Evolutionary conservation across 2,113 vertebrate species (phyloP).

Genomic region (Sebastes fasciatus): DNA sequence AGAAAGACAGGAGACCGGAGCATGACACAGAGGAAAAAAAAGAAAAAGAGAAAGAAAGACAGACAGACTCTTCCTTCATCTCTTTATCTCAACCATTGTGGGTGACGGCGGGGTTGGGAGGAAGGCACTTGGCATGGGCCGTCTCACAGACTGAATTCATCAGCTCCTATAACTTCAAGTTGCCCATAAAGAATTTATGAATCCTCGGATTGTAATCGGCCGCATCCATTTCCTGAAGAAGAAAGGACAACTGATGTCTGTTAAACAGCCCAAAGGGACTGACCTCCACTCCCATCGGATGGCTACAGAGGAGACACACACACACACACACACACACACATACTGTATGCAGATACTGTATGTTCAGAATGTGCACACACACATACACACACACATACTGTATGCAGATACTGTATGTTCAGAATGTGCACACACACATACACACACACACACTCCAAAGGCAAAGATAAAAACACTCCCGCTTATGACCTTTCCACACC

Average conservation of each 20-base stretch:
- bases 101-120: slow-evolving; percentile 39
- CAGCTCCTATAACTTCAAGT: slow-evolving; percentile 84
- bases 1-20: slow-evolving; percentile 16
- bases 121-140: slow-evolving; percentile 73
- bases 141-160: slow-evolving; percentile 85
- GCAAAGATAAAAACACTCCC: slow-evolving; percentile 1
- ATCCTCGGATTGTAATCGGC: slow-evolving; percentile 91
- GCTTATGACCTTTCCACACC: not conserved
- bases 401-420: too few species aligned
- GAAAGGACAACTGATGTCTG: slow-evolving; percentile 90
- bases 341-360: not conserved
- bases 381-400: slow-evolving; percentile 34
- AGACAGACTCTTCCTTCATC: slow-evolving; percentile 60
- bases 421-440: slow-evolving; percentile 12
- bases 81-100: slow-evolving; percentile 61
- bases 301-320: slow-evolving; percentile 53
- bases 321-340: slow-evolving; percentile 24
- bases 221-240: slow-evolving; percentile 89
- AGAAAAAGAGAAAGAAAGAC: slow-evolving; percentile 27
- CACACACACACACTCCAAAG: slow-evolving; percentile 25
- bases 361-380: not conserved
- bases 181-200: slow-evolving; percentile 91
- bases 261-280: slow-evolving; percentile 90
- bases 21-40: slow-evolving; percentile 12
- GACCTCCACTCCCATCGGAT: slow-evolving; percentile 88